Conservation (phyloP, 1,140 invertebrate species). For the Brachionus paranguensis region DNA sequence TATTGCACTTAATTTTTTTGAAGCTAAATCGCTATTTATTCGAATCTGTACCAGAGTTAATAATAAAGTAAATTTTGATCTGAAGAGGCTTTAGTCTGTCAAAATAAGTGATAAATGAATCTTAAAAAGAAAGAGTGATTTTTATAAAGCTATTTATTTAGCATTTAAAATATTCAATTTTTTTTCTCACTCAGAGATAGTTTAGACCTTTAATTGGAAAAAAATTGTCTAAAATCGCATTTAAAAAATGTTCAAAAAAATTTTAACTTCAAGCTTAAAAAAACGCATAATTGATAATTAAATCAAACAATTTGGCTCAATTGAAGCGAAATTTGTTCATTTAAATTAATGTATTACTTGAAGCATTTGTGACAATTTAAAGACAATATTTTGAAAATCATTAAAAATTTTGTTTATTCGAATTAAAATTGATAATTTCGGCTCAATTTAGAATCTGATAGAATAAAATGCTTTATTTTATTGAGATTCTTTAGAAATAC, state of each 20-base stretch:
- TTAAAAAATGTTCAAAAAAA: not conserved
- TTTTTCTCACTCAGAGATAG: not conserved
- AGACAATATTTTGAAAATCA: not conserved
- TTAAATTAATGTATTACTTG: not conserved
- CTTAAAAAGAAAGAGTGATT: not conserved
- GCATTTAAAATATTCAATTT: not conserved
- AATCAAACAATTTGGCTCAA: not conserved
- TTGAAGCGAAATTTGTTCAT: not conserved
- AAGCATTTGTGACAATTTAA: not conserved
- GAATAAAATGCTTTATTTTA: too few species aligned
- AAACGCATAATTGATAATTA: not conserved
- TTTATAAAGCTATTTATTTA: not conserved
- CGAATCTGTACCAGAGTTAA: not conserved
- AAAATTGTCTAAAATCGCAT: not conserved
- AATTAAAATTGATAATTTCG: too few species aligned
- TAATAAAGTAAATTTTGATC: not conserved
- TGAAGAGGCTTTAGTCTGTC: not conserved
- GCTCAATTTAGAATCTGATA: too few species aligned
- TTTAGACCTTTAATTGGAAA: not conserved
- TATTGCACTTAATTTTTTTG: not conserved
- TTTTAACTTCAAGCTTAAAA: not conserved
- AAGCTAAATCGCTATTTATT: not conserved
- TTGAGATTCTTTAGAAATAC: too few species aligned
- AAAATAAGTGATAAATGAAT: not conserved
- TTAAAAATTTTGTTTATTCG: not conserved